These are phyloP conservation scores for Synanthedon andrenaeformis DNA, from an alignment of 2,888 invertebrate species.

Conservation along the genomic window DNA sequence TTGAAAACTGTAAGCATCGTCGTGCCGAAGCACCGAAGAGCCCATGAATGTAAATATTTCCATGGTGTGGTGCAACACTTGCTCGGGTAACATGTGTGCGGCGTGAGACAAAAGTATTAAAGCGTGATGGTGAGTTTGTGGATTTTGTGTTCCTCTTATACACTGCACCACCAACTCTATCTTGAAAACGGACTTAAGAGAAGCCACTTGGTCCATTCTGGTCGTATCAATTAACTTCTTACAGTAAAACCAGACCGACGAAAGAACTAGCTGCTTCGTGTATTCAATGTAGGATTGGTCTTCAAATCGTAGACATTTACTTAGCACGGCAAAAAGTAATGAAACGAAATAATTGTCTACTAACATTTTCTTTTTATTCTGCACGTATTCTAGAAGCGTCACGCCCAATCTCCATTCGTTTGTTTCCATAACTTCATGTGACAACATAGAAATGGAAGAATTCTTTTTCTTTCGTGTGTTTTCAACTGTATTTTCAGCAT, in stretches of 20 bases:
- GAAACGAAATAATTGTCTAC: conserved; percentile 77
- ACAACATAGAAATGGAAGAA: conserved; percentile 52
- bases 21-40: conserved; percentile 89
- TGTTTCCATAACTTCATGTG: conserved; percentile 73
- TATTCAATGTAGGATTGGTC: conserved; percentile 88
- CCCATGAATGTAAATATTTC: conserved; percentile 99
- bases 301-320: conserved; percentile 83
- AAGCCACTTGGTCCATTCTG: conserved; percentile 47
- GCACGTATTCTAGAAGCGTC: conserved; percentile 84
- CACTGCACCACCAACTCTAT: conserved; percentile 88
- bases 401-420: conserved; percentile 83
- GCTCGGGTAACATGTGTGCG: conserved; percentile 81
- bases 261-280: conserved; percentile 86
- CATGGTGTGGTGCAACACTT: conserved; percentile 93
- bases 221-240: conserved; percentile 63
- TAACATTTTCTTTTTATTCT: conserved; percentile 84
- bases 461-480: conserved; percentile 45
- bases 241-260: conserved; percentile 80
- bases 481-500: conserved; percentile 47
- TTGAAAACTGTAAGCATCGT: conserved; percentile 95
- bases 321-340: conserved; percentile 81
- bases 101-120: conserved; percentile 84
- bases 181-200: conserved; percentile 68
- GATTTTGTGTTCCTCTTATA: conserved; percentile 90
- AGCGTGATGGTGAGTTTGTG: conserved; percentile 96